Evolutionary conservation across 2,888 invertebrate genomes (phyloP), one percentile per base, ranked within the genome.

Genomic region (Tanytarsus gracilentus): DNA sequence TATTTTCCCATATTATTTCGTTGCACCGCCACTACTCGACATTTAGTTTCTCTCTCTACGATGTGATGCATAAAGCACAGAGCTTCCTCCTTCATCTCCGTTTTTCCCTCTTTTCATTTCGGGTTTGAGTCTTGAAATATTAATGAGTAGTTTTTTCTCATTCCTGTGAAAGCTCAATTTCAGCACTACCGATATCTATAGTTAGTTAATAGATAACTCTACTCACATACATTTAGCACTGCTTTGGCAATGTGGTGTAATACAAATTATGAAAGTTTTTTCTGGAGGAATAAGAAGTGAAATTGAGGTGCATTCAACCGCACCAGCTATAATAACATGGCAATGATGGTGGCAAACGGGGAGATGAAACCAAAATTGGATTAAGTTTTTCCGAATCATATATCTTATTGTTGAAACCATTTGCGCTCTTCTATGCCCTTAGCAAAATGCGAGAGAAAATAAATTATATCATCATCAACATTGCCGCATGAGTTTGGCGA

Each of bases 341-440:
- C 27, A 11, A 44, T n/a, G n/a, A n/a, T n/a, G n/a, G n/a, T n/a
- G n/a, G n/a, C 4, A 3, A 25, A 39, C 21, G 40, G 40, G 40
- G 55, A 55, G 55, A 55, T 27, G 55, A 55, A 55, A 55, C 55
- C 40, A 40, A 55, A 55, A 55, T 55, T 55, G 40, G 55, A 55
- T 55, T 55, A 55, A 55, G 55, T 40, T 55, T 55, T 55, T 55
- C 39, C 55, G 8, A 39, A 26, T 30, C 55, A 55, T 39, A 39
- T 55, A 55, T 55, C 55, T 55, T 55, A 55, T 55, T 55, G 39
- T 50, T 4, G 21, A 40, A 21, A 40, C 40, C 40, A 40, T 40
- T n/a, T 40, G 21, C 40, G 40, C 40, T 40, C 40, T 4, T 36
- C 16, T 14, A n/a, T 5, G 11, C 33, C 5, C 7, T n/a, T 36